Conservation (phyloP, 1,140 invertebrate genomes). For the Drosophila santomea region DNA sequence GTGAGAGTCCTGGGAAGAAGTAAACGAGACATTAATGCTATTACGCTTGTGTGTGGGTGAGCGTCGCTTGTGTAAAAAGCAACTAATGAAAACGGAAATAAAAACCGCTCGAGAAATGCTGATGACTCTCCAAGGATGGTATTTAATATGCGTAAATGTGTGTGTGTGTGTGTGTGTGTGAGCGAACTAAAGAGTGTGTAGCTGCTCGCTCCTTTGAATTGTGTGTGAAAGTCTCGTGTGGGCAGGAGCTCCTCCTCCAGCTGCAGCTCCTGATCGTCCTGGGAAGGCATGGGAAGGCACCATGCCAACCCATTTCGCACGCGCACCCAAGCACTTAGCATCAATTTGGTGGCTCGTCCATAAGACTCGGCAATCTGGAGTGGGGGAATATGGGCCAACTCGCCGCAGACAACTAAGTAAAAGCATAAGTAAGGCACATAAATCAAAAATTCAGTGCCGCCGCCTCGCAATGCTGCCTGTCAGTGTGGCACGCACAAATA, state of each 20-base stretch:
- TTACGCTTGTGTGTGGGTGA: slow-evolving; percentile 61
- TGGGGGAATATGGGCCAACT: slow-evolving; percentile 5
- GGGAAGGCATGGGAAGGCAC: not conserved
- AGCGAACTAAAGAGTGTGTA: slow-evolving; percentile 34
- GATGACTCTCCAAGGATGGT: slow-evolving; percentile 83
- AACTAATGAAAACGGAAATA: slow-evolving; percentile 83
- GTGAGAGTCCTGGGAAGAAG: slow-evolving; percentile 50
- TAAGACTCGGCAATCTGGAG: slow-evolving; percentile 52
- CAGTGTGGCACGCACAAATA: slow-evolving; percentile 81
- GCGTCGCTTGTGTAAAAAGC: slow-evolving; percentile 81
- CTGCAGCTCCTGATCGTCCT: too few relatives aligned
- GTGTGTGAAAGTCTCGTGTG: slow-evolving; percentile 70
- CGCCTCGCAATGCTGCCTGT: slow-evolving; percentile 69
- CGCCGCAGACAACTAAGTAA: slow-evolving; percentile 77
- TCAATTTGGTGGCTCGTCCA: slow-evolving; percentile 78
- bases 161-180: slow-evolving; percentile 45
- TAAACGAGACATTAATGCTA: slow-evolving; percentile 83
- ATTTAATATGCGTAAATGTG: slow-evolving; percentile 73
- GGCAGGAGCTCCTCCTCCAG: slow-evolving; percentile 20
- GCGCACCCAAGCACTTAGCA: slow-evolving; percentile 80
- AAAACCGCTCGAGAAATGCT: slow-evolving; percentile 83
- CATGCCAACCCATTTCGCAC: slow-evolving; percentile 75
- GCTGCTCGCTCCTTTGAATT: slow-evolving; percentile 19
- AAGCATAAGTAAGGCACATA: slow-evolving; percentile 83
- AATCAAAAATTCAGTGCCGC: slow-evolving; percentile 83